Evolutionary conservation across 2,113 vertebrate species (phyloP).

Genomic region (Sciurus niger): DNA sequence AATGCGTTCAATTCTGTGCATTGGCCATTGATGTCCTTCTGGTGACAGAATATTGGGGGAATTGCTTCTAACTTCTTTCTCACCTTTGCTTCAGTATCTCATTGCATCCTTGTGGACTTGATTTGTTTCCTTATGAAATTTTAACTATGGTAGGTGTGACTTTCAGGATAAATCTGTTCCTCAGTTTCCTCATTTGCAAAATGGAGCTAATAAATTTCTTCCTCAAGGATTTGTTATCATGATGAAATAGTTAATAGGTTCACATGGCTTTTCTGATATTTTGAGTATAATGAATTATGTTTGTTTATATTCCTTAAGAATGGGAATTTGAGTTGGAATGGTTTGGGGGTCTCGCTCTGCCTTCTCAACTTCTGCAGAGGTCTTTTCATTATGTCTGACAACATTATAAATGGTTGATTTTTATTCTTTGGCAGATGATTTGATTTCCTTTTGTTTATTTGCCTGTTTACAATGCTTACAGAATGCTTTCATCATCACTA

Average conservation of each 20-base stretch:
- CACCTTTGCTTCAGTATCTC: background rate
- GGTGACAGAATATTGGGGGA: background rate
- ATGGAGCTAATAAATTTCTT: background rate
- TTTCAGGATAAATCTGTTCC: background rate
- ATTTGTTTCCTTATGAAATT: background rate
- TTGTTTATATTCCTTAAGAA: background rate
- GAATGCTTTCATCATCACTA: background rate
- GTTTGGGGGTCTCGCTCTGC: background rate
- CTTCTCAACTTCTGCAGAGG: background rate
- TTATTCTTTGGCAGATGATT: background rate
- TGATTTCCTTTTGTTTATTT: background rate
- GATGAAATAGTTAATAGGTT: background rate
- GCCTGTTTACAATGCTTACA: background rate
- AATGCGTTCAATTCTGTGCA: background rate
- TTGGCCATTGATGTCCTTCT: background rate
- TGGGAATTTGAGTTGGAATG: background rate
- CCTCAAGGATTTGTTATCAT: background rate
- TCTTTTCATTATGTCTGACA: background rate
- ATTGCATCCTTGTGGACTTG: background rate
- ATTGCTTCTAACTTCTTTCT: background rate
- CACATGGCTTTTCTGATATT: background rate
- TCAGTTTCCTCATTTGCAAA: conserved; percentile 2
- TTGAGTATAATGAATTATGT: background rate
- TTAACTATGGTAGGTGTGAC: background rate
- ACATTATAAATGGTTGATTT: background rate